A percentile compares a stretch with the other conserved stretches of the same genome.
Evolutionary conservation across 1,140 invertebrate species (phyloP).

Genomic region (Cyclina sinensis): DNA sequence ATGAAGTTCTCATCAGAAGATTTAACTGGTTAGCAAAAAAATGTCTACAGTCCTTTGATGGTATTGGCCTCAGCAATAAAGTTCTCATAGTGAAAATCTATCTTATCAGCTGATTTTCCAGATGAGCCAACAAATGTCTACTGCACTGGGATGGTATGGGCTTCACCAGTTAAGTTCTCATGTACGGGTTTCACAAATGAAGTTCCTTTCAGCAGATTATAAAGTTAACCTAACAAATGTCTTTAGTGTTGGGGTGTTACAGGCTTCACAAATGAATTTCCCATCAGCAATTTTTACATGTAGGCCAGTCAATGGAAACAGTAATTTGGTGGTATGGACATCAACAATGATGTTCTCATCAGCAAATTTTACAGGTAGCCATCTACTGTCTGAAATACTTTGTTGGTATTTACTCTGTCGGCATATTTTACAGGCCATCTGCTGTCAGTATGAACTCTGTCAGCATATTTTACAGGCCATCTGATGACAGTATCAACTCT

Average conservation of each 20-base stretch:
- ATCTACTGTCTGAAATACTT: slow-evolving; percentile 89
- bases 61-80: slow-evolving; percentile 89
- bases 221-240: too few species aligned
- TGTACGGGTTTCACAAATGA: too few species aligned
- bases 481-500: too few species aligned
- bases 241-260: slow-evolving; percentile 90
- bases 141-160: slow-evolving; percentile 91
- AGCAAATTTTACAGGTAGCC: too few species aligned
- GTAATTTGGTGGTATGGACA: too few species aligned
- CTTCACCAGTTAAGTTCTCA: slow-evolving; percentile 88
- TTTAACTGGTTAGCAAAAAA: too few species aligned
- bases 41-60: slow-evolving; percentile 90
- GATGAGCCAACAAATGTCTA: slow-evolving; percentile 89
- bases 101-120: slow-evolving; percentile 87
- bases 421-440: slow-evolving; percentile 87
- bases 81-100: too few species aligned
- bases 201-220: too few species aligned
- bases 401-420: slow-evolving; percentile 90
- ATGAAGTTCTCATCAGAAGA: too few species aligned
- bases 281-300: slow-evolving; percentile 87
- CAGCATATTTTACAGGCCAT: slow-evolving; percentile 87
- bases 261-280: slow-evolving; percentile 89
- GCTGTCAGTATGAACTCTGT: too few species aligned
- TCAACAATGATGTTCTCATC: too few species aligned
- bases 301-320: too few species aligned